phyloP scores from a whole-genome alignment of 2,797 vertebrate genomes.

The Aphelocoma californica region DNA sequence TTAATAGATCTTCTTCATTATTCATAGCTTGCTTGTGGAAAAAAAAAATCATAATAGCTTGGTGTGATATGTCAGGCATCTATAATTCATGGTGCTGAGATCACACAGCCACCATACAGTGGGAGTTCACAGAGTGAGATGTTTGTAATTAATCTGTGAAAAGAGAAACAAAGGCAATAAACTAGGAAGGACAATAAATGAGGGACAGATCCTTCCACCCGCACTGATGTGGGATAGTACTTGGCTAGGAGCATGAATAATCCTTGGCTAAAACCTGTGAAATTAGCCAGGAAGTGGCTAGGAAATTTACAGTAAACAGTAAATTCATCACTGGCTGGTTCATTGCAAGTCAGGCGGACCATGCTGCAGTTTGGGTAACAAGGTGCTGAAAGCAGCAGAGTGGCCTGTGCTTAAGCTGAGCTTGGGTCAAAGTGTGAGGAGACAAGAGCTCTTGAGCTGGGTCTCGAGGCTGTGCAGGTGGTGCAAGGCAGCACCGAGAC shows the following conservation, averaged over 20 bases:
- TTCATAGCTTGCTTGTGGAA: conserved; percentile 60
- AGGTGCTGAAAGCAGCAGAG: background rate
- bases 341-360: accelerated
- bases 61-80: conserved; percentile 65
- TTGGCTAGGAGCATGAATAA: background rate
- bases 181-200: background rate
- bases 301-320: background rate
- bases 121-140: conserved; percentile 32
- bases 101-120: conserved; percentile 35
- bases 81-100: conserved; percentile 61
- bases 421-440: background rate
- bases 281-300: background rate
- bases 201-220: background rate
- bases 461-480: accelerated
- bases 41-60: conserved; percentile 54
- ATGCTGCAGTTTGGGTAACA: accelerated
- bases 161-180: conserved; percentile 63
- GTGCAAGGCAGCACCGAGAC: accelerated
- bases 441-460: accelerated
- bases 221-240: accelerated
- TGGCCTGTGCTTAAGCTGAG: background rate
- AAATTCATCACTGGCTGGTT: background rate
- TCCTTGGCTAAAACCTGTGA: background rate
- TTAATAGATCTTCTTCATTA: conserved; percentile 57
- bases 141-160: conserved; percentile 59